Base-by-base conservation (phyloP, 2,113 vertebrate species). In the Petrocephalus zakoni region DNA sequence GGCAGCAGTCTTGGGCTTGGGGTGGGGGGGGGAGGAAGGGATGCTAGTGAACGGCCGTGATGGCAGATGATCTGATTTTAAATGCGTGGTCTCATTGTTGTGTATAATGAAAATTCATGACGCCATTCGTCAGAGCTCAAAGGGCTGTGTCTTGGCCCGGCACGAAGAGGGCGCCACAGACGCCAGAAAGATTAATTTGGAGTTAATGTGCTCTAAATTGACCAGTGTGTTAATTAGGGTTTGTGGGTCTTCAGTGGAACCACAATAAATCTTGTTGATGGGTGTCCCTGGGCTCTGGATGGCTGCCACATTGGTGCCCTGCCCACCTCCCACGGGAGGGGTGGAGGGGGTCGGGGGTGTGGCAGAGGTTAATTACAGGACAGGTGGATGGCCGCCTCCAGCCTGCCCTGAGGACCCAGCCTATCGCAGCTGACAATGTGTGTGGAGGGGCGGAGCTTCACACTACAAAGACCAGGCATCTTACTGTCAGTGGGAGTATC, bases 331-430 rank as follows among this genome's bases (percentile, higher is more conserved):
- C 92, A 94, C 94, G 96, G 95, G 94, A 75, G 91, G 91, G 92
- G 93, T 93, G 92, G 94, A 92, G 93, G 89, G 92, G 49, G 90
- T 85, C 92, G 94, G 94, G 94, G 95, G 93, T 52, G 92, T 15
- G 92, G 93, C 81, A 51, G 47, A 34, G 84, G 95, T 94, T 96
- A 95, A 96, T 95, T 96, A 96, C 93, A 93, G 93, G 94, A 95
- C 95, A 95, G 95, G 94, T 96, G 95, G 94, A 95, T 94, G 94
- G 91, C 93, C 94, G 93, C 92, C 94, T 93, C 91, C 90, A 92
- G 93, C 91, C 90, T 53, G 92, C 93, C 94, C 92, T 85, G 89
- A 94, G 93, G 94, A 95, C 90, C 29, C 29, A 8, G 92, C 89
- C 90, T 89, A 90, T 91, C 87, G 25, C 11, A 82, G 52, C 75